Evolutionary conservation across 2,888 invertebrate genomes (phyloP), one percentile per base, ranked within the genome.

Genomic region (Dynastes hyllus): DNA sequence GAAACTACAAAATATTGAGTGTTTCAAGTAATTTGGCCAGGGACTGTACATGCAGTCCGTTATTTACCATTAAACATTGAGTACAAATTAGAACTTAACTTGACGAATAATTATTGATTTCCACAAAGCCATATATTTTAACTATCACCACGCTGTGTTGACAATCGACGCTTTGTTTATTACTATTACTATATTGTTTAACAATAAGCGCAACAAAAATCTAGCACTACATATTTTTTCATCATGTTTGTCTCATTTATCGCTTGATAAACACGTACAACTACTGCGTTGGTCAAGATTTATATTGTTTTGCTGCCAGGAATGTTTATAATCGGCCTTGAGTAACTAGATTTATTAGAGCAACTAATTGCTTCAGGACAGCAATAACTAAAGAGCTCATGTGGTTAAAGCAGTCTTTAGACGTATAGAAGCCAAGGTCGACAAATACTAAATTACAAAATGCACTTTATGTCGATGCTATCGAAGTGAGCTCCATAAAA

Each of bases 301-400:
- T 79, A 79, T 79, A 79, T 78, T 79, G 79, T 79, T 79, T 79
- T 79, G 73, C 51, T 65, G 37, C n/a, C 50, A 16, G 77, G 73
- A 79, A 79, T 79, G 79, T 79, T 79, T 81, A 76, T 78, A 78
- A 71, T 76, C 81, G 81, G 80, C 82, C 82, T 83, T 83, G 81
- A 80, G 67, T 78, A 79, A 80, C 81, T 81, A 82, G 83, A 83
- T 83, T 83, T 83, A 83, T 83, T 78, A 79, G 79, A 81, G 80
- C 81, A 80, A 79, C 81, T 83, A 83, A 83, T 83, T 83, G 83
- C 83, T 81, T 50, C 80, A 76, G 80, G 82, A 82, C 65, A 81
- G 71, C 73, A 79, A 78, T 82, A 82, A 80, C 77, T 81, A 81
- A 81, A 78, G 79, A 81, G 76, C 78, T 81, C 80, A 78, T 79